A percentile compares a stretch with the other conserved stretches of the same genome.
Conservation (phyloP, 2,113 vertebrate genomes). For the Theropithecus gelada region DNA sequence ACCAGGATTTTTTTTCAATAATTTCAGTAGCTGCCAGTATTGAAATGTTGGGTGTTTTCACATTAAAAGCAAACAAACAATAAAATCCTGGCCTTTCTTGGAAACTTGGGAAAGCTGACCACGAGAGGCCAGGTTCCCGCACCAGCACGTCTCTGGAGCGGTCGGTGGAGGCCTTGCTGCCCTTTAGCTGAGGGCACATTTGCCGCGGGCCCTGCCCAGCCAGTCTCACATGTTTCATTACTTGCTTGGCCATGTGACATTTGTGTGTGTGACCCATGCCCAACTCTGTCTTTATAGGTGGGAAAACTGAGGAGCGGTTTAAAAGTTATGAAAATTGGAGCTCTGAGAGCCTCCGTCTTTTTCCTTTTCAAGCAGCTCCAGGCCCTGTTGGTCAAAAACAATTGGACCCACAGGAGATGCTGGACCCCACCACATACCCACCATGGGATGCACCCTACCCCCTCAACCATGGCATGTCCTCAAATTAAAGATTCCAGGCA, state of each 20-base stretch:
- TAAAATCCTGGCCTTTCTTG: not conserved
- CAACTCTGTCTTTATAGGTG: not conserved
- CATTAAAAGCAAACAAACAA: not conserved
- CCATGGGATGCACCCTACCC: not conserved
- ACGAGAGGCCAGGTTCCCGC: not conserved
- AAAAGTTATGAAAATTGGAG: not conserved
- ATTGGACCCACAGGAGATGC: not conserved
- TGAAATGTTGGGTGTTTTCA: not conserved
- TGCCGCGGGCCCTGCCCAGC: not conserved
- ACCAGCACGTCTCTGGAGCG: not conserved
- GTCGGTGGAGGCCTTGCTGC: not conserved
- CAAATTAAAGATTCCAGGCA: conserved; percentile 39
- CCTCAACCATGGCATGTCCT: not conserved
- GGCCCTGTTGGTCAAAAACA: not conserved
- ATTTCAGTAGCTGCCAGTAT: not conserved
- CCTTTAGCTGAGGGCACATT: not conserved
- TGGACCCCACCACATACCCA: not conserved
- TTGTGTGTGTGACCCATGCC: not conserved
- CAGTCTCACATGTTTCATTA: not conserved
- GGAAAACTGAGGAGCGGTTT: not conserved
- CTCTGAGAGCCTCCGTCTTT: not conserved
- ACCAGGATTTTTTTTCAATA: not conserved
- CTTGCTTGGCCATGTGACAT: not conserved
- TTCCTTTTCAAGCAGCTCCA: not conserved
- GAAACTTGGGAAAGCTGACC: not conserved